A percentile compares a stretch with the other conserved stretches of the same genome.
Conservation (phyloP, 2,113 vertebrate species). For the Eublepharis macularius region DNA sequence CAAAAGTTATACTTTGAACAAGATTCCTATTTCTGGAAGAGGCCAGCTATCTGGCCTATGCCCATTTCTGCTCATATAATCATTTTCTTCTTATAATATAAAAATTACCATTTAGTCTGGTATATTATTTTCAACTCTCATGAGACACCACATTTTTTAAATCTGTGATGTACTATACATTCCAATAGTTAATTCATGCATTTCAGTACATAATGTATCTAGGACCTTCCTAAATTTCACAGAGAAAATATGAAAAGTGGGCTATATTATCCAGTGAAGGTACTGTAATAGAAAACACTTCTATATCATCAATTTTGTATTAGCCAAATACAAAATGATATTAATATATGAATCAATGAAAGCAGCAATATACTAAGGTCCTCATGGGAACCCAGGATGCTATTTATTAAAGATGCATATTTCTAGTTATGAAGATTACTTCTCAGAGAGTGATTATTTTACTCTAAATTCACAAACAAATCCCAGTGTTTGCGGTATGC, state of each 20-base stretch:
- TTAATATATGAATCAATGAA: slow-evolving; percentile 64
- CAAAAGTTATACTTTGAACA: background rate
- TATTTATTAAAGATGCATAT: slow-evolving; percentile 63
- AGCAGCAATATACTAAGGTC: slow-evolving; percentile 54
- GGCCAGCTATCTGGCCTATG: slow-evolving; percentile 39
- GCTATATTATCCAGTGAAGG: slow-evolving; percentile 58
- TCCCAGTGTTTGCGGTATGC: slow-evolving; percentile 31
- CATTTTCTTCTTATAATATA: background rate
- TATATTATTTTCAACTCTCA: slow-evolving; percentile 34
- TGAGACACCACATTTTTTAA: slow-evolving; percentile 21
- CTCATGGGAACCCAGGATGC: slow-evolving; percentile 51
- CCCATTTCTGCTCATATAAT: slow-evolving; percentile 38
- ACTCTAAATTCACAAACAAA: slow-evolving; percentile 30
- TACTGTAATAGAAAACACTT: slow-evolving; percentile 50
- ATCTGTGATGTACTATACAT: slow-evolving; percentile 50
- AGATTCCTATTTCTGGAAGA: background rate
- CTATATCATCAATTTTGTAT: slow-evolving; percentile 60
- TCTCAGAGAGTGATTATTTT: slow-evolving; percentile 30
- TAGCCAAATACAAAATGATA: slow-evolving; percentile 61
- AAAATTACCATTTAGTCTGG: slow-evolving; percentile 42
- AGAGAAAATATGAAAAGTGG: slow-evolving; percentile 64
- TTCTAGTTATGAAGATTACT: slow-evolving; percentile 49
- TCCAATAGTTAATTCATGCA: slow-evolving; percentile 51
- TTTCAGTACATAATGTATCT: slow-evolving; percentile 47
- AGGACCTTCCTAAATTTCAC: slow-evolving; percentile 53